Evolutionary conservation across 2,113 vertebrate species (phyloP).

Genomic region (Clarias gariepinus): DNA sequence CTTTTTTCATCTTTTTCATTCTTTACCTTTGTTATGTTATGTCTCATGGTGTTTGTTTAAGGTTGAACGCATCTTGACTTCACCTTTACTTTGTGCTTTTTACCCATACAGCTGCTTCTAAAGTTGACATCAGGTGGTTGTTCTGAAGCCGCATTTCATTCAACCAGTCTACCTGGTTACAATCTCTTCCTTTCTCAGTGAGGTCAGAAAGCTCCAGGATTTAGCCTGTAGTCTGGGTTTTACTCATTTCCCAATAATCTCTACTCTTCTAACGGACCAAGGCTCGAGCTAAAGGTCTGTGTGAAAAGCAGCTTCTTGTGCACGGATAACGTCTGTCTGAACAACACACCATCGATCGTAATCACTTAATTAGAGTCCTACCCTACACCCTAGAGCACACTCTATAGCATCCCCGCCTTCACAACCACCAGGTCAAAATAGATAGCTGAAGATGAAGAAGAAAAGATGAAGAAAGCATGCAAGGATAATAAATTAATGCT

Average conservation of each 20-base stretch:
- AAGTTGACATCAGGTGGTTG: background rate
- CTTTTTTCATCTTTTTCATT: background rate
- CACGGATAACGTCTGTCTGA: background rate
- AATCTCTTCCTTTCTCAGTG: background rate
- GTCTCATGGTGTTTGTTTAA: too few species aligned
- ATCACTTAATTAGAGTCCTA: background rate
- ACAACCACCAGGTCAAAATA: too few species aligned
- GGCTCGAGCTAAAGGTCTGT: background rate
- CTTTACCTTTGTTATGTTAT: background rate
- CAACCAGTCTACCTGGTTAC: background rate
- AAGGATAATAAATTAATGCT: too few species aligned
- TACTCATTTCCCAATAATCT: background rate
- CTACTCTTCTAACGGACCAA: background rate
- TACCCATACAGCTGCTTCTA: background rate
- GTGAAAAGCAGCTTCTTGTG: background rate
- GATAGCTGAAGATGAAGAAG: too few species aligned
- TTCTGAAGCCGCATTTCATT: background rate
- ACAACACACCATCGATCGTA: background rate
- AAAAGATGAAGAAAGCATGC: too few species aligned
- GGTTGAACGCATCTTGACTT: too few species aligned
- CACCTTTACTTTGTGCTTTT: too few species aligned
- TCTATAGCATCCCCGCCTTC: too few species aligned
- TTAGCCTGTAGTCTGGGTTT: background rate
- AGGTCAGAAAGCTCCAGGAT: background rate
- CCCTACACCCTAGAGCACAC: background rate